A percentile compares a stretch with the other conserved stretches of the same genome.
These are phyloP conservation scores for Sarcophaga subvicina DNA, from an alignment of 2,888 invertebrate genomes.

Conservation along the genomic window DNA sequence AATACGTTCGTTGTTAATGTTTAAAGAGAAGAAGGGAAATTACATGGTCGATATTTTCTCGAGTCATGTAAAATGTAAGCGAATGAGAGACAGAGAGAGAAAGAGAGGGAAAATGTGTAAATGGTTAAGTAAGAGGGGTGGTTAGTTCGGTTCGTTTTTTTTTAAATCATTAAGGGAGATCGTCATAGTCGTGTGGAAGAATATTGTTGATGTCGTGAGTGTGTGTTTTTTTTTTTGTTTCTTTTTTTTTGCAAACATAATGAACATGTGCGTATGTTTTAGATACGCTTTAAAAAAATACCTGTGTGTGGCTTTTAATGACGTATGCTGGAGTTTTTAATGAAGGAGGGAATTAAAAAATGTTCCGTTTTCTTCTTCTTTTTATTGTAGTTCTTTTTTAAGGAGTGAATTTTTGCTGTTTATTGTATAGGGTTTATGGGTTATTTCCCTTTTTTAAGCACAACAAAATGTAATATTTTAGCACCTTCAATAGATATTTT, in stretches of 20 bases:
- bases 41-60: too few species aligned
- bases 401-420: too few species aligned
- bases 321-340: too few species aligned
- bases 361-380: too few species aligned
- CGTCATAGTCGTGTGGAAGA: conserved; percentile 23
- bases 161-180: conserved; percentile 56
- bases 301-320: too few species aligned
- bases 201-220: conserved; percentile 26
- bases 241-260: conserved; percentile 13
- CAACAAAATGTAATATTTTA: too few species aligned
- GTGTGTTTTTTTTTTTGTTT: not conserved
- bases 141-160: conserved; percentile 9
- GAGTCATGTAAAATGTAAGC: conserved; percentile 20
- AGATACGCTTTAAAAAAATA: too few species aligned
- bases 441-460: too few species aligned
- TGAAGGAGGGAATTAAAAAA: too few species aligned
- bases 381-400: too few species aligned
- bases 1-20: conserved; percentile 20
- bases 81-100: conserved; percentile 25
- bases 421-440: too few species aligned
- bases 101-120: not conserved
- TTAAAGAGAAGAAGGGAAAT: not conserved
- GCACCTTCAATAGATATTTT: too few species aligned
- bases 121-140: conserved; percentile 26
- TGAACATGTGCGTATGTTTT: conserved; percentile 31